phyloP scores from a whole-genome alignment of 2,797 vertebrate species.

The Danionella dracula region DNA sequence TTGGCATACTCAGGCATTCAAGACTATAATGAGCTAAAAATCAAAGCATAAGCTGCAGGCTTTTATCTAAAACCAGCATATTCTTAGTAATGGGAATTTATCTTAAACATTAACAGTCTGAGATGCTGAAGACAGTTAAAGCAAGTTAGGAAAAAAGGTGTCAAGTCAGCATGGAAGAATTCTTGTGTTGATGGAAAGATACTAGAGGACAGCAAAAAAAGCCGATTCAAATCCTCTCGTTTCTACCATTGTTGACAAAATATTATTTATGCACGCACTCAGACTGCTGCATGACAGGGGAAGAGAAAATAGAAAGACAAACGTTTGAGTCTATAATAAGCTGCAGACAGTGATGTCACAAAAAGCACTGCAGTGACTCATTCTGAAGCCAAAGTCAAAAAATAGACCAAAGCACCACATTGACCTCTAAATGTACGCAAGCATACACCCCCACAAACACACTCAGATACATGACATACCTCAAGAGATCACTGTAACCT shows the following conservation, averaged over 20 bases:
- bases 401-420: conserved; percentile 39
- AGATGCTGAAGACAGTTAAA: neutral
- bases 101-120: conserved; percentile 25
- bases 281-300: neutral
- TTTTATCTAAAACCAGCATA: neutral
- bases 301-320: conserved; percentile 7
- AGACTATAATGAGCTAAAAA: neutral
- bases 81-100: neutral
- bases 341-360: conserved; percentile 46
- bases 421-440: conserved; percentile 41
- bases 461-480: conserved; percentile 1
- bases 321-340: conserved; percentile 12
- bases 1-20: neutral
- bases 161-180: conserved; percentile 5
- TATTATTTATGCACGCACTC: neutral
- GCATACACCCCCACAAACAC: neutral
- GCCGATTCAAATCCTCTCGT: neutral
- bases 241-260: neutral
- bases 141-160: neutral
- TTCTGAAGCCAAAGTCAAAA: conserved; percentile 36
- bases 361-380: conserved; percentile 47
- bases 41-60: neutral
- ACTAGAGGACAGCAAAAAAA: neutral
- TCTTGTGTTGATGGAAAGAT: neutral
- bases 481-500: neutral